Percentiles rank a stretch among this genome's conserved stretches.
These are phyloP conservation scores for Machaerirhynchus nigripectus DNA, from an alignment of 2,113 vertebrate genomes.

Conservation along the genomic window DNA sequence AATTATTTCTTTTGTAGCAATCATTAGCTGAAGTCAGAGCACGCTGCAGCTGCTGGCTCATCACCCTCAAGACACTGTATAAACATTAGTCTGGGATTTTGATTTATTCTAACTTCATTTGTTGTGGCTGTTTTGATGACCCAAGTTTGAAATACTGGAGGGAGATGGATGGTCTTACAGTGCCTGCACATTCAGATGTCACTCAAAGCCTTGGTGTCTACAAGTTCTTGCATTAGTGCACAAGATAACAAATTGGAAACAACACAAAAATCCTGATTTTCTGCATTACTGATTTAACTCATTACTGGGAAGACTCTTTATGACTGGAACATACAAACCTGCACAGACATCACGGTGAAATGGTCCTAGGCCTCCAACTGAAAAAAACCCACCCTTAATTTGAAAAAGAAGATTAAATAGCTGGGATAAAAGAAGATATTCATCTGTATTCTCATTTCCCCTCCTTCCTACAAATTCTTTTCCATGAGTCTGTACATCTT, in stretches of 20 bases:
- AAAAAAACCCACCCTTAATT: neutral
- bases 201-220: neutral
- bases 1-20: conserved; percentile 25
- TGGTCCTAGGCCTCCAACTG: neutral
- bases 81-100: conserved; percentile 21
- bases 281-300: neutral
- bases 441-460: neutral
- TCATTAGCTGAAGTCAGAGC: conserved; percentile 18
- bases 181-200: neutral
- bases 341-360: neutral
- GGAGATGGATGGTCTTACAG: neutral
- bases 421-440: neutral
- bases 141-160: neutral
- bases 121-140: neutral
- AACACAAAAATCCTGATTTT: neutral
- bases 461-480: neutral
- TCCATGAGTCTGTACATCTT: neutral
- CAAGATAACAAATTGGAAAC: neutral
- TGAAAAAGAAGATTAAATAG: neutral
- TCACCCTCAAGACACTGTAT: conserved; percentile 3
- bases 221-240: neutral
- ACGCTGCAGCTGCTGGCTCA: neutral
- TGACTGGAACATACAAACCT: neutral
- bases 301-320: neutral
- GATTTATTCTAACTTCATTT: conserved; percentile 35